Percentiles rank a stretch among this genome's conserved stretches.
Conservation (phyloP, 2,113 vertebrate genomes). For the Tichodroma muraria region DNA sequence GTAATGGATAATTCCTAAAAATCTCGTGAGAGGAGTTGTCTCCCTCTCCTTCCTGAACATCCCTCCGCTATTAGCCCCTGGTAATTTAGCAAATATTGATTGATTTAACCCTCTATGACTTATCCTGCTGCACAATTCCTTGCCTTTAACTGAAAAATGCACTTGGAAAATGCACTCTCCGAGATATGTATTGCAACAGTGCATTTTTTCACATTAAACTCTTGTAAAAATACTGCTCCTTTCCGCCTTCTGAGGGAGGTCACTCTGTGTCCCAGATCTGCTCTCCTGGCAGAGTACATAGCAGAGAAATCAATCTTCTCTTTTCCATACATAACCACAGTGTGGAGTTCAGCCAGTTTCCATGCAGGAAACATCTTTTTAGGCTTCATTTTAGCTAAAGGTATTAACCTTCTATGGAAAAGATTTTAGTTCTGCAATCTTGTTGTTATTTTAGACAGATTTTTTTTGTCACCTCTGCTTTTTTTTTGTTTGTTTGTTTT, state of each 20-base stretch:
- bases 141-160: slow-evolving; percentile 2
- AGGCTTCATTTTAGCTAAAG: slow-evolving; percentile 9
- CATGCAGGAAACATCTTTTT: slow-evolving; percentile 9
- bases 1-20: slow-evolving; percentile 12
- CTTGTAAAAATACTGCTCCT: not conserved
- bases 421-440: slow-evolving; percentile 7
- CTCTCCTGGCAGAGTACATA: not conserved
- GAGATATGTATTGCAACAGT: slow-evolving; percentile 42
- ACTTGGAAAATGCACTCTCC: slow-evolving; percentile 25
- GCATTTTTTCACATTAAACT: not conserved
- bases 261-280: not conserved
- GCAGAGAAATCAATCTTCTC: not conserved
- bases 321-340: not conserved
- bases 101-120: slow-evolving; percentile 28
- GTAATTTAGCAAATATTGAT: slow-evolving; percentile 37
- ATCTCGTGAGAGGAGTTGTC: not conserved
- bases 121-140: slow-evolving; percentile 3
- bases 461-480: slow-evolving; percentile 4
- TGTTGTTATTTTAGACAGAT: not conserved
- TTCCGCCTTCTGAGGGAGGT: not conserved
- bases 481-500: not conserved
- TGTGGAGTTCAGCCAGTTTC: slow-evolving; percentile 1
- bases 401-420: not conserved
- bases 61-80: slow-evolving; percentile 23
- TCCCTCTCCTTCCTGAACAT: not conserved